Conservation (phyloP, 2,797 vertebrate species). For the Sylvia borin region DNA sequence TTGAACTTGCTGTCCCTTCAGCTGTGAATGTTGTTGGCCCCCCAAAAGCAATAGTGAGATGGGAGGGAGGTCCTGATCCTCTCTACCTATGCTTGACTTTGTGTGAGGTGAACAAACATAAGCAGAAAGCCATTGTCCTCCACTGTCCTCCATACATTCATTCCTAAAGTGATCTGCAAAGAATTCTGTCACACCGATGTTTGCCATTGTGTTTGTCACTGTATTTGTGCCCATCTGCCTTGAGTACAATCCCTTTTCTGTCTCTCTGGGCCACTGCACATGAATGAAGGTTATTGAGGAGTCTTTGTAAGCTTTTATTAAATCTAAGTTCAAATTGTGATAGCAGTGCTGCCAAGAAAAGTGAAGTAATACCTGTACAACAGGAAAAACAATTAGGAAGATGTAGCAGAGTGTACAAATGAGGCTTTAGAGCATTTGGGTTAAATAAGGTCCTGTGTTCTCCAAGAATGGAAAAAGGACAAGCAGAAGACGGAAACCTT, state of each 20-base stretch:
- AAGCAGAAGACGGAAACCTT: background rate
- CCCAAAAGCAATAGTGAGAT: rapidly evolving
- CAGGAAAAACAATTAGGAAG: background rate
- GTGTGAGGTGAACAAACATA: background rate
- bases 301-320: rapidly evolving
- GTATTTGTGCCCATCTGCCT: background rate
- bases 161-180: no score
- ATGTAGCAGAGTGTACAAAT: background rate
- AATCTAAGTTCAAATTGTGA: background rate
- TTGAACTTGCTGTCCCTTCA: background rate
- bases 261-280: background rate
- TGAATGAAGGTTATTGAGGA: background rate
- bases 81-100: rapidly evolving
- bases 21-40: background rate
- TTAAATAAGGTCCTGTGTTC: background rate
- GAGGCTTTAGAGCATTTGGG: background rate
- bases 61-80: background rate
- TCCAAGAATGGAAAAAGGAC: background rate
- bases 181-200: background rate
- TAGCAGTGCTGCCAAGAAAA: background rate
- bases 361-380: background rate
- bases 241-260: background rate
- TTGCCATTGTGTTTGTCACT: background rate
- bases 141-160: rapidly evolving
- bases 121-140: background rate